These are phyloP conservation scores for Lepus townsendii DNA, from an alignment of 2,797 vertebrate genomes.

Conservation along the genomic window DNA sequence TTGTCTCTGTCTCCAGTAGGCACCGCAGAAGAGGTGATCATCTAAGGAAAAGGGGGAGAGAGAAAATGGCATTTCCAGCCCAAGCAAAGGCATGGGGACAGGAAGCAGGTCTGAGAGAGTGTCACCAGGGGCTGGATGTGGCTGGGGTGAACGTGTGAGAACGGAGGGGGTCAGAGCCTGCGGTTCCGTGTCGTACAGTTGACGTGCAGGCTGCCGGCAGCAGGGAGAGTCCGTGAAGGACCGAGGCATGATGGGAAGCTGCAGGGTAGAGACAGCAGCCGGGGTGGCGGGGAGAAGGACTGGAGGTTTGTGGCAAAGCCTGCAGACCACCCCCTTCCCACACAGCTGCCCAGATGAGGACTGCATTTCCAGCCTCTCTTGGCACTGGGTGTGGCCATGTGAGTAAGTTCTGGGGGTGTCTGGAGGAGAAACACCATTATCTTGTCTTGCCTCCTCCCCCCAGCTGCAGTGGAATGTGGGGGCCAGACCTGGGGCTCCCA, in stretches of 20 bases:
- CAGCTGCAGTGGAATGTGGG: too few relatives aligned
- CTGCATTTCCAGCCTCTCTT: not conserved
- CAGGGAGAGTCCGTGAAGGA: not conserved
- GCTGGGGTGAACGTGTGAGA: not conserved
- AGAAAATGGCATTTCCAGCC: not conserved
- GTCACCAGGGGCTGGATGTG: not conserved
- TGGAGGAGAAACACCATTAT: not conserved
- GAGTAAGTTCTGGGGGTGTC: not conserved
- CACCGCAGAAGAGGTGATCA: not conserved
- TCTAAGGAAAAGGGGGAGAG: not conserved
- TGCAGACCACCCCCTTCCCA: not conserved
- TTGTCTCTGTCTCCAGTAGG: not conserved
- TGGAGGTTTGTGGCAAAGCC: not conserved
- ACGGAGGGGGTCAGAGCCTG: not conserved
- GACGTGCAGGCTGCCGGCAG: not conserved
- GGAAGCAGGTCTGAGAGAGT: not conserved
- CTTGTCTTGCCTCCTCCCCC: not conserved
- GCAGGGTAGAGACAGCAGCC: not conserved
- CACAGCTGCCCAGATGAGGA: not conserved
- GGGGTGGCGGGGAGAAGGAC: not conserved
- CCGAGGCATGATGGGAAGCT: not conserved
- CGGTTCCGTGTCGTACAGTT: not conserved
- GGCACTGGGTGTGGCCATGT: not conserved
- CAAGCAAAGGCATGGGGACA: not conserved
- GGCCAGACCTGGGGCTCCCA: too few relatives aligned